Conservation (phyloP, 2,797 vertebrate genomes). For the Urophycis tenuis region DNA sequence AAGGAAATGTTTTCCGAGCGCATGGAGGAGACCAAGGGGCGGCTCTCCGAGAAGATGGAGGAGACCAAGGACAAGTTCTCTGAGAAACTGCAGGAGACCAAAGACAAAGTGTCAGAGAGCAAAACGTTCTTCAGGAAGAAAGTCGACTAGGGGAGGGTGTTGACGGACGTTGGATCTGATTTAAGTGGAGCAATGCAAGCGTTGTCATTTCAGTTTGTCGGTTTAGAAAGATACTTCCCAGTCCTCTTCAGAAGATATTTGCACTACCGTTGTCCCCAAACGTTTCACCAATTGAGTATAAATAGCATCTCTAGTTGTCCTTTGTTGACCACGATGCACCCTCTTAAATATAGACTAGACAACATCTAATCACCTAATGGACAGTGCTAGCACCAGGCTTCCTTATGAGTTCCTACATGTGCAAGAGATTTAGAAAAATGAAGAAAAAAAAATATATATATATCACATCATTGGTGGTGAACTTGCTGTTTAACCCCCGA, state of each 20-base stretch:
- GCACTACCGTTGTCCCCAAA: constrained; percentile 38
- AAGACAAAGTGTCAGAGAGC: constrained; percentile 80
- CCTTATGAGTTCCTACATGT: neutral
- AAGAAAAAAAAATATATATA: too few species aligned
- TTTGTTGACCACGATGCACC: neutral
- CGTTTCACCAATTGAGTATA: constrained; percentile 26
- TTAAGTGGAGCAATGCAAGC: neutral
- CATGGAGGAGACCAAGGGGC: constrained; percentile 91
- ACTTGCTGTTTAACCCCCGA: neutral
- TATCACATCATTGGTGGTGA: too few species aligned
- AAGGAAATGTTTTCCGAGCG: constrained; percentile 57
- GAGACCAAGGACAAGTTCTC: constrained; percentile 91
- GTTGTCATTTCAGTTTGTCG: neutral
- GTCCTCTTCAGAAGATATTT: constrained; percentile 11
- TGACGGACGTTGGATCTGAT: neutral
- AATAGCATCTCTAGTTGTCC: neutral
- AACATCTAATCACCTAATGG: neutral
- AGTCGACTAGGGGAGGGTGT: constrained; percentile 33
- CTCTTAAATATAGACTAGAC: too few species aligned
- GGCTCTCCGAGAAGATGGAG: constrained; percentile 81
- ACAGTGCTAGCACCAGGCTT: neutral
- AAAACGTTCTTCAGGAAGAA: constrained; percentile 70
- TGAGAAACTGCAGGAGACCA: constrained; percentile 88
- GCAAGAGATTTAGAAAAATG: neutral
- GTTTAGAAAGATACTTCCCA: neutral